phyloP scores from a whole-genome alignment of 2,888 invertebrate genomes.

The Xestobium rufovillosum region DNA sequence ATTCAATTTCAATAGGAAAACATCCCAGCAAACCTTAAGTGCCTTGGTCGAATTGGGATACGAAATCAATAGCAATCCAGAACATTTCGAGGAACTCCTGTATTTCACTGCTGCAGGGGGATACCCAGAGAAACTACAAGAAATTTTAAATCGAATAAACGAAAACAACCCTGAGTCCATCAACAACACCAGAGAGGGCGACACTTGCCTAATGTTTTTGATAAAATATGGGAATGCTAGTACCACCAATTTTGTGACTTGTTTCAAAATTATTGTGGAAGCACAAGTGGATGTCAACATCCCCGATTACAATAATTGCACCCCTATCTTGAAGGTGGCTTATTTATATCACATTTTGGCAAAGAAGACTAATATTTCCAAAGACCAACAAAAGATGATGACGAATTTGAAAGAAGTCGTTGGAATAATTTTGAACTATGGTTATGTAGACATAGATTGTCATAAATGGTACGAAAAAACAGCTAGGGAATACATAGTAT shows the following conservation, averaged over 20 bases:
- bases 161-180: constrained; percentile 6
- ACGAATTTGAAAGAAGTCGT: constrained; percentile 11
- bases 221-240: constrained; percentile 14
- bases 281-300: constrained; percentile 50
- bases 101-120: constrained; percentile 17
- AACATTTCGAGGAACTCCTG: constrained; percentile 11
- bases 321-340: constrained; percentile 14
- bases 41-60: constrained; percentile 12
- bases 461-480: constrained; percentile 3
- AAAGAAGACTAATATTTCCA: neutral
- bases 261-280: constrained; percentile 49
- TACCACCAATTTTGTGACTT: constrained; percentile 42
- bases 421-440: constrained; percentile 7
- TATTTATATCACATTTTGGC: neutral
- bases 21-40: constrained; percentile 6
- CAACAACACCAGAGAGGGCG: constrained; percentile 15
- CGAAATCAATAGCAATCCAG: constrained; percentile 9
- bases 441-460: neutral
- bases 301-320: constrained; percentile 37
- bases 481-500: neutral
- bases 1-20: neutral
- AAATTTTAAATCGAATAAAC: constrained; percentile 7
- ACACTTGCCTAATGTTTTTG: constrained; percentile 11
- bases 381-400: neutral
- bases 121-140: constrained; percentile 6